Evolutionary conservation across 2,797 vertebrate genomes (phyloP), one percentile per base, ranked within the genome.

Genomic region (Momotus momota): DNA sequence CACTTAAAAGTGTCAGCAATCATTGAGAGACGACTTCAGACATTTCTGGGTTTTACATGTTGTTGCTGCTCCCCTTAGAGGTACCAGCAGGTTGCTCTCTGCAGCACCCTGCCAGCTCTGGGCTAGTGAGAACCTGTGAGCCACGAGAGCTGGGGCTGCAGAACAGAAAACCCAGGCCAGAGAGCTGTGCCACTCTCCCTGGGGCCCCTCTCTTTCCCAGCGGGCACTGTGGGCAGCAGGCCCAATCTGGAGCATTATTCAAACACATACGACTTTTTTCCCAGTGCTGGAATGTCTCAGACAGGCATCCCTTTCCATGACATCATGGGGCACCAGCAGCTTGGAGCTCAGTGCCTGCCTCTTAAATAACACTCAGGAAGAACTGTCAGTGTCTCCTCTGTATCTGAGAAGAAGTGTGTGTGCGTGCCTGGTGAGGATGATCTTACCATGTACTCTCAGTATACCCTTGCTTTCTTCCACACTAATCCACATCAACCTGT

Each of bases 401-500:
- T 83, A 27, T 46, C 7, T 54, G 75, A 66, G 52, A 86, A 62
- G 41, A 61, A 38, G 12, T 40, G 20, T 31, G 41, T 81, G 65
- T 90, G 41, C 62, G 13, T 43, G 54, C 46, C 75, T 69, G 33
- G 43, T 22, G 58, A 89, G 61, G 70, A 45, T 62, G 54, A 23
- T 79, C 41, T 71, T 80, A 51, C 55, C 58, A 26, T 62, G 43
- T 20, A 33, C 70, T 96, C 87, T 77, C 70, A n/a, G 35, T 79
- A 20, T 66, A 33, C 31, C 48, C 40, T 70, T 86, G 48, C 64
- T 88, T 82, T 81, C 60, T 84, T 93, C 83, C 75, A 67, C 80
- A 94, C 91, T 97, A 96, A 96, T 62, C 80, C 60, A 52, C 55
- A 23, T 94, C 66, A 84, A 58, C 82, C 48, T 84, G 77, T 86